phyloP scores from a whole-genome alignment of 2,797 vertebrate species.

The Cetoscarus ocellatus region DNA sequence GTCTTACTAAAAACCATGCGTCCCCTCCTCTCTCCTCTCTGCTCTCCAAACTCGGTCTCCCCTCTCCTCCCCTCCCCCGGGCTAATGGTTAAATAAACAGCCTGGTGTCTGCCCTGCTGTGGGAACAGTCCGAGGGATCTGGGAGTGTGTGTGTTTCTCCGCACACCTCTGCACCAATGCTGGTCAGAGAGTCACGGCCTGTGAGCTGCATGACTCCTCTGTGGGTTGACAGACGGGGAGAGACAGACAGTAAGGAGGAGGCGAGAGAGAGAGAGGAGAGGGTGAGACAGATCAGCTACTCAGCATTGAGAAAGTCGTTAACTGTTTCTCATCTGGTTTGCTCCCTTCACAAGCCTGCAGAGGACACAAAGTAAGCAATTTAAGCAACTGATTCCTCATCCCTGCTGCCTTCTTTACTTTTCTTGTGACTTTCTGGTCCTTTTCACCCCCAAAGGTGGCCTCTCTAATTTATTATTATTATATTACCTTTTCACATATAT shows the following conservation, averaged over 20 bases:
- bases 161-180: constrained; percentile 53
- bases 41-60: constrained; percentile 18
- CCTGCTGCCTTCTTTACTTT: constrained; percentile 13
- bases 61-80: constrained; percentile 51
- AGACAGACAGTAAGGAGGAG: constrained; percentile 25
- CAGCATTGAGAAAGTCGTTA: constrained; percentile 54
- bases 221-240: constrained; percentile 46
- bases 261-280: constrained; percentile 20
- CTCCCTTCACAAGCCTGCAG: neutral
- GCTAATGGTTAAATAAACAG: constrained; percentile 79
- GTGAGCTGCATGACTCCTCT: constrained; percentile 53
- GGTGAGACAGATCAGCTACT: constrained; percentile 49
- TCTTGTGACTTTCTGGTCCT: neutral
- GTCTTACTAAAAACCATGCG: constrained; percentile 33
- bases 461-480: neutral
- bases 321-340: constrained; percentile 46
- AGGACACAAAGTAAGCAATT: neutral
- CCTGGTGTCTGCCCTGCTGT: constrained; percentile 66
- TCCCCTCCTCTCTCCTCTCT: constrained; percentile 32
- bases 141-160: constrained; percentile 40
- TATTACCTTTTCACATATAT: no score
- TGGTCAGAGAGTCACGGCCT: constrained; percentile 54
- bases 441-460: no score
- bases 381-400: constrained; percentile 9
- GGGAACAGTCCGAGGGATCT: constrained; percentile 62